Base-by-base conservation (phyloP, 2,888 invertebrate genomes). In the Sphaerophoria rueppellii region DNA sequence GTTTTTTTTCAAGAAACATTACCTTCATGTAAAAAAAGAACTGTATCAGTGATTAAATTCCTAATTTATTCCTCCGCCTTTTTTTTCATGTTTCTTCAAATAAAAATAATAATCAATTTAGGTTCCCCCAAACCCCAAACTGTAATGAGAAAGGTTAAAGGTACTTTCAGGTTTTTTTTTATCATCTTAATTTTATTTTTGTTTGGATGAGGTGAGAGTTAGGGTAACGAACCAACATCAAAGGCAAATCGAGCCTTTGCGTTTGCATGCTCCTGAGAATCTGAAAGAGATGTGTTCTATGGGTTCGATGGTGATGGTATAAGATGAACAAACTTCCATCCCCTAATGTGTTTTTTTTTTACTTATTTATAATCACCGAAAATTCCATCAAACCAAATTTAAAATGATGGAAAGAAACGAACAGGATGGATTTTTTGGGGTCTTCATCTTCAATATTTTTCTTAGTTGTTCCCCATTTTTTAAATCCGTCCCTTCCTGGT, bases 101-200 rank as follows among this genome's bases (percentile, higher is more conserved):
- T 78, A 83, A 83, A 76, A 83, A 83, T 83, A 83, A 83, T 79
- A 83, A 83, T 83, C 83, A 83, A 83, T 83, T 83, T 75, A 80
- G 83, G 72, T 24, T 24, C 2, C 24, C 79, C 58, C 79, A 60
- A 58, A 37, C 60, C 34, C 60, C 60, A 60, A 43, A 14, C 40
- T 34, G 6, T 60, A n/a, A 40, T 14, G 7, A 52, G n/a, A 54
- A 43, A 75, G 71, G 75, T 74, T 61, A 50, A 65, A 61, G 83
- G 69, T 72, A 83, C 43, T 12, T 83, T 79, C 79, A n/a, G 57
- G 43, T 34, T 35, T 34, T 67, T 32, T 52, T 43, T 52, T 65
- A 9, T 9, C 12, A 11, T 43, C 12, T 9, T 43, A 24, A 11
- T 40, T 40, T 60, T 16, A 50, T 50, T 60, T 60, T 24, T 32